These are phyloP conservation scores for Trichogramma pretiosum DNA, from an alignment of 1,140 invertebrate genomes.

Conservation along the genomic window DNA sequence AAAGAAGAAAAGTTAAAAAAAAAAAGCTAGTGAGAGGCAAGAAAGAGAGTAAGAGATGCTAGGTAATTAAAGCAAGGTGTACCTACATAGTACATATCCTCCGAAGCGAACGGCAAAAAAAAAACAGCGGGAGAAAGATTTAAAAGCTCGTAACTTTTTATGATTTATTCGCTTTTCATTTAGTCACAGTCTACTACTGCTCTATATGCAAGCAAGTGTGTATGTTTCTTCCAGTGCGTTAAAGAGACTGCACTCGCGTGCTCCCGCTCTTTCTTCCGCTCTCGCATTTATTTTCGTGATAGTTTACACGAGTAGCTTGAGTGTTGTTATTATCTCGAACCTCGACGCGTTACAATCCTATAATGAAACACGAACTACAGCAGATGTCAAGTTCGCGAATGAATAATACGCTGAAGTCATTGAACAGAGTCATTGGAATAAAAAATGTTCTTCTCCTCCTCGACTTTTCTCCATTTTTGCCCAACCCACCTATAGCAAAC, in stretches of 20 bases:
- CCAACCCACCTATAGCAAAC: background rate
- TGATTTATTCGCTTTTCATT: slow-evolving; percentile 49
- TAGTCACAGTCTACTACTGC: slow-evolving; percentile 41
- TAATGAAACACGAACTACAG: no score
- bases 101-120: slow-evolving; percentile 39
- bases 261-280: slow-evolving; percentile 21
- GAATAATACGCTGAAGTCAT: no score
- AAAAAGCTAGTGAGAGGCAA: slow-evolving; percentile 1
- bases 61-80: slow-evolving; percentile 49
- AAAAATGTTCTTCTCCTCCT: no score
- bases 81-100: no score
- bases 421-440: no score
- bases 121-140: slow-evolving; percentile 46
- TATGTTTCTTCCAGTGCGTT: no score
- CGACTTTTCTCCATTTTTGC: background rate
- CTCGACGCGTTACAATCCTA: no score
- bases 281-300: slow-evolving; percentile 19
- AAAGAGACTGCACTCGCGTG: no score
- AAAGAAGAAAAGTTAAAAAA: slow-evolving; percentile 14
- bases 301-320: no score
- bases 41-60: slow-evolving; percentile 43
- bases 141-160: slow-evolving; percentile 49
- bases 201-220: no score
- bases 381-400: no score
- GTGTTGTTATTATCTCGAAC: no score